Base-by-base conservation (phyloP, 2,797 vertebrate genomes). In the Microctenopoma lineatum region DNA sequence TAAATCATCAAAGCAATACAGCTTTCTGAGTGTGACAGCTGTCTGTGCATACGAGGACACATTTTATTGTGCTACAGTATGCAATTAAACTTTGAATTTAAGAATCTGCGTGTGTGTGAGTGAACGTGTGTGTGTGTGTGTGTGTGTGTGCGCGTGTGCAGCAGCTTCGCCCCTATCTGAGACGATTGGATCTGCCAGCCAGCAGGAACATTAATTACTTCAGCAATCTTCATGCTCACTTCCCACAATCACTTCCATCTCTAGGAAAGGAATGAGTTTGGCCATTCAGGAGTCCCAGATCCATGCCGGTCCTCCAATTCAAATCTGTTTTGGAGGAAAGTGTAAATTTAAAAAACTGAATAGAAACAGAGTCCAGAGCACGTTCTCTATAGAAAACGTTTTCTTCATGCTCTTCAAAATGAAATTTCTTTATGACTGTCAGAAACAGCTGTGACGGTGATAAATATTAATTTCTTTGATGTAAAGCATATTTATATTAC, bases 191-290 rank as follows among this genome's bases (percentile, higher is more conserved):
- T 91, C 87, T 87, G 87, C 83, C 86, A 84, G 78, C 78, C 75
- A 48, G 80, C 78, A 80, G 78, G 68, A 89, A 84, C 80, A 71
- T 89, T 91, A 91, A 92, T 92, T 89, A 90, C 88, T 83, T 87
- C 75, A 15, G 70, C 87, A 90, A 89, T 87, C 88, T 86, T 84
- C 84, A 78, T 85, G 78, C 87, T 88, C 80, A 77, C 66, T 85
- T 82, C 75, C 75, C 75, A 11, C 88, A 87, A 90, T 89, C 88
- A 29, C 61, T 64, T 60, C 74, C 77, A 84, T 89, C 84, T 76
- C 73, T 51, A 57, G 64, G 77, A 66, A 34, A 48, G 80, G 85
- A 84, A 83, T 76, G 80, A 86, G 75, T 63, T 79, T 38, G 66
- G 62, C 76, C 82, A 58, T 85, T 81, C 82, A 75, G 68, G 72